Evolutionary conservation across 2,113 vertebrate genomes (phyloP).

Genomic region (Stigmatopora nigra): DNA sequence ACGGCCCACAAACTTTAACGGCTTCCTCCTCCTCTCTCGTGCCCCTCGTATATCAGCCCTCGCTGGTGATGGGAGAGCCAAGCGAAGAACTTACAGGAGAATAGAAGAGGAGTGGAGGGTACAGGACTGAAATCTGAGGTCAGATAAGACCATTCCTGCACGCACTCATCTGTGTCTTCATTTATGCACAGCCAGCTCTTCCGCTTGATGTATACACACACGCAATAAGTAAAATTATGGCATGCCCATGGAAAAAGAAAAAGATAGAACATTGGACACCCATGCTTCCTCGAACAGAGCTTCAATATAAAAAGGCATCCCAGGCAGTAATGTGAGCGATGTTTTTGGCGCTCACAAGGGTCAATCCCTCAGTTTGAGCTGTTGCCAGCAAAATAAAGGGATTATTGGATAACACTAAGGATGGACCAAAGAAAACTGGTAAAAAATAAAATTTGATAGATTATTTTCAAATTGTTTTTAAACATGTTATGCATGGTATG

Average conservation of each 20-base stretch:
- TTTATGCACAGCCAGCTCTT: slow-evolving; percentile 46
- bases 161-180: slow-evolving; percentile 49
- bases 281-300: slow-evolving; percentile 44
- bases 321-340: slow-evolving; percentile 60
- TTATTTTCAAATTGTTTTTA: no score
- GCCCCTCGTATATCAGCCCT: slow-evolving; percentile 57
- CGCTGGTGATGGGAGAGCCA: slow-evolving; percentile 45
- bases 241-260: no score
- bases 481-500: no score
- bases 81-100: slow-evolving; percentile 11
- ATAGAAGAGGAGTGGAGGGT: slow-evolving; percentile 9
- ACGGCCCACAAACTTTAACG: slow-evolving; percentile 72
- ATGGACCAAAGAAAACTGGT: slow-evolving; percentile 21
- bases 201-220: slow-evolving; percentile 28
- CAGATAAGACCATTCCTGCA: slow-evolving; percentile 58
- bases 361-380: slow-evolving; percentile 51
- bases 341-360: slow-evolving; percentile 60
- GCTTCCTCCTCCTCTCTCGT: slow-evolving; percentile 29
- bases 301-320: slow-evolving; percentile 56
- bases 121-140: slow-evolving; percentile 62
- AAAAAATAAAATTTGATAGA: no score
- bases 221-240: slow-evolving; percentile 20
- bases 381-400: slow-evolving; percentile 65
- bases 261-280: not conserved
- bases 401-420: slow-evolving; percentile 63